Evolutionary conservation across 2,113 vertebrate species (phyloP).

Genomic region (Neogale vison): DNA sequence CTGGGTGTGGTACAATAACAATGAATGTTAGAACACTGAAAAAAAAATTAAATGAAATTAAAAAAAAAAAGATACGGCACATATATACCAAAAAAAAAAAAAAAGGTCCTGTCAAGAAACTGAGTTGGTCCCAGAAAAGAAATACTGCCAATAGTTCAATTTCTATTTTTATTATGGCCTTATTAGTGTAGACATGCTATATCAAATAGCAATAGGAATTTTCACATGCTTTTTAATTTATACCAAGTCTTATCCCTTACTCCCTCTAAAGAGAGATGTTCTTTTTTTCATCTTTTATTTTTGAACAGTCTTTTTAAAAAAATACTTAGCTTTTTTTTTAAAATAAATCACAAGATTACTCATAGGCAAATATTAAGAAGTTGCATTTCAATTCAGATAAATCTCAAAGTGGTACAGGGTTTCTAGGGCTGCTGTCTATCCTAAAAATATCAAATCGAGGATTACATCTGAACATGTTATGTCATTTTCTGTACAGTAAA

Average conservation of each 20-base stretch:
- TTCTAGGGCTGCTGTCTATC: background rate
- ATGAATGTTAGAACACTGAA: too few relatives aligned
- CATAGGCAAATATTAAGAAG: slow-evolving; percentile 28
- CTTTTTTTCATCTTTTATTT: slow-evolving; percentile 10
- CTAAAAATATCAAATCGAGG: background rate
- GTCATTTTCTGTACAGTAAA: slow-evolving; percentile 17
- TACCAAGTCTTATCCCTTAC: background rate
- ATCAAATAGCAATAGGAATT: background rate
- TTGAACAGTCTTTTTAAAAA: background rate
- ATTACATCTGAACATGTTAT: background rate
- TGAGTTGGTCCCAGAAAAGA: background rate
- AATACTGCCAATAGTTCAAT: background rate
- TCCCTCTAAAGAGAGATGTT: background rate
- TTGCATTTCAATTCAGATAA: slow-evolving; percentile 48
- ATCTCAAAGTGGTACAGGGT: background rate
- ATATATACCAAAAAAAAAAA: too few relatives aligned
- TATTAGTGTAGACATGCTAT: background rate
- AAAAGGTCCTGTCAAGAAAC: background rate
- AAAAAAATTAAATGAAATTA: too few relatives aligned
- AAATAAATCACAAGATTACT: slow-evolving; percentile 16
- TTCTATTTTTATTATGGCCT: background rate
- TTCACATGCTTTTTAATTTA: slow-evolving; percentile 18
- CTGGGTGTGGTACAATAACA: too few relatives aligned
- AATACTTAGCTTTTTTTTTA: background rate
- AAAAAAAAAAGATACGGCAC: too few relatives aligned